Base-by-base conservation (phyloP, 2,888 invertebrate species). In the Halictus quadricinctus region DNA sequence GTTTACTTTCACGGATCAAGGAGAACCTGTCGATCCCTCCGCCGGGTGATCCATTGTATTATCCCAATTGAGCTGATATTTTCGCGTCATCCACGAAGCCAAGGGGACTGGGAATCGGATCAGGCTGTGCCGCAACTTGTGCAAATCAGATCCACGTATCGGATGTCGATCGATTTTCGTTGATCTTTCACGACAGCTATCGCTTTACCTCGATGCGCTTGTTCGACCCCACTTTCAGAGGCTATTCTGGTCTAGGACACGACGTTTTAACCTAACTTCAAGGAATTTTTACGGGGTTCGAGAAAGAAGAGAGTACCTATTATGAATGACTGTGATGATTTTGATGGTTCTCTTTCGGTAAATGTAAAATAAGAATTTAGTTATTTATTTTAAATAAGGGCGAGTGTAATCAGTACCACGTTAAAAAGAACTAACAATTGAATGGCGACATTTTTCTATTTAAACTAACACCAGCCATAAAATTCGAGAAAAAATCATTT, bases 1-100 rank as follows among this genome's bases (percentile, higher is more conserved):
- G 77, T 80, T 83, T 77, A 86, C 86, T 86, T 86, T 86, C 86
- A 86, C 86, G 85, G 86, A 86, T 85, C 86, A 83, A 79, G 86
- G 85, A 82, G 85, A 85, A 79, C 85, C 85, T 80, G 85, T 85
- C 86, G 82, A 80, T 82, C 43, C 64, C 74, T n/a, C 85, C 41
- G 60, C 10, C 8, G 36, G 58, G 46, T 72, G 79, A 81, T 82
- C 78, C 80, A 64, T 85, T 76, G 72, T 80, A 75, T 75, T 81
- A 78, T 75, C 76, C 72, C 85, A 70, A 85, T 85, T 70, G 21
- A 60, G 72, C 48, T 79, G 78, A 76, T 85, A 78, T 74, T 85
- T 81, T 81, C 81, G 36, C 41, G 75, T 75, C 41, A 60, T 75
- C 66, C 58, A 50, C 69, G 70, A 74, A 76, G 41, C 29, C 72